Evolutionary conservation across 2,888 invertebrate genomes (phyloP), one percentile per base, ranked within the genome.

Genomic region (Scaptomyza parva): DNA sequence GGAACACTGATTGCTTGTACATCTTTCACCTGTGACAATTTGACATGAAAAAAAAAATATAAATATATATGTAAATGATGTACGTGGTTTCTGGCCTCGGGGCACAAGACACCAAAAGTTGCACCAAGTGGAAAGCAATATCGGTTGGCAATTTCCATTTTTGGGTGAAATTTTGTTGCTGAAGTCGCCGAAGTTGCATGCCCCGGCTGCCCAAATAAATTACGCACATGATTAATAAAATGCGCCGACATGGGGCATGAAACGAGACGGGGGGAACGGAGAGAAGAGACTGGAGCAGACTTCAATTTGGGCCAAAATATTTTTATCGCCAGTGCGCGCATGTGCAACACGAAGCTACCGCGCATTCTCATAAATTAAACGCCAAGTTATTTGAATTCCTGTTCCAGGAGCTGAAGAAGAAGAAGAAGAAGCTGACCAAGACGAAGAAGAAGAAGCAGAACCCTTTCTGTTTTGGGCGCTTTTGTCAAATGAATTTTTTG

Each of bases 291-390:
- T 65, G n/a, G n/a, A n/a, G n/a, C n/a, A n/a, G 58, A 73, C 78
- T 87, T 84, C 86, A 84, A 84, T 88, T 84, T 84, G 77, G 84
- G 86, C 71, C 81, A 81, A 86, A 81, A 81, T 86, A 81, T 81
- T 81, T 81, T 80, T 81, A 86, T 81, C 86, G 81, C 72, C 37
- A 37, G 9, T 17, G 37, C 73, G 43, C 75, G 71, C 70, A 67
- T 65, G 78, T 53, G 70, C 73, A 70, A 47, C 84, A 54, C 61
- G 20, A n/a, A 61, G 79, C 88, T 78, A 82, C 85, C 80, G 88
- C 77, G 79, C 88, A 88, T 88, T 85, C 88, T 80, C 88, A 89
- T 89, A 89, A 89, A 89, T 89, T 89, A 89, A 89, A 88, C 82
- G 86, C 81, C 88, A 89, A 88, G 85, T 86, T 88, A 89, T 89